Evolutionary conservation across 1,140 invertebrate species (phyloP).

Genomic region (Leucophenga varia): DNA sequence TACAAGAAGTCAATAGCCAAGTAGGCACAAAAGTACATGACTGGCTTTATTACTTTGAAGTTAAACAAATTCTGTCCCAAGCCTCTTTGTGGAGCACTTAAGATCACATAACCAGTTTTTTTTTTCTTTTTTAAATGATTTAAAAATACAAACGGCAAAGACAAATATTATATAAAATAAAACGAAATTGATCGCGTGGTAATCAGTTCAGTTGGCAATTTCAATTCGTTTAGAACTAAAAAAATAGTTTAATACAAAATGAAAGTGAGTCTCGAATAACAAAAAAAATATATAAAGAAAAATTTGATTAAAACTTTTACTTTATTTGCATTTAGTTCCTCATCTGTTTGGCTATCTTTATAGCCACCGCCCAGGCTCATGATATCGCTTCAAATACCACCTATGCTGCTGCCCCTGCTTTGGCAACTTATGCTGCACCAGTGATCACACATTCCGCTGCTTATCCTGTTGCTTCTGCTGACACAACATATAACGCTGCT

Average conservation of each 20-base stretch:
- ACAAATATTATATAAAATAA: too few relatives aligned
- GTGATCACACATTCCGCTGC: background rate
- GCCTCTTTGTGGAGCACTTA: too few relatives aligned
- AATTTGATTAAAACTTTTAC: too few relatives aligned
- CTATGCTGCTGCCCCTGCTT: conserved; percentile 19
- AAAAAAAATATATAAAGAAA: background rate
- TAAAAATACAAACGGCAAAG: too few relatives aligned
- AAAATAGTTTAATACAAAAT: conserved; percentile 27
- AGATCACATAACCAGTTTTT: too few relatives aligned
- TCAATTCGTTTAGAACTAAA: conserved; percentile 25
- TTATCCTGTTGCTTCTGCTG: too few relatives aligned
- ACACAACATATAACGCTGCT: conserved; percentile 4
- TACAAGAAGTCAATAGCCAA: too few relatives aligned
- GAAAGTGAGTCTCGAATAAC: conserved; percentile 27
- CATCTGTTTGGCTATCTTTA: conserved; percentile 39
- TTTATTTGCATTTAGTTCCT: conserved; percentile 32
- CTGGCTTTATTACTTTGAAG: too few relatives aligned
- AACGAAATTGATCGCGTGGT: too few relatives aligned
- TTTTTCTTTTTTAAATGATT: too few relatives aligned
- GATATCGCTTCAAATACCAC: conserved; percentile 31
- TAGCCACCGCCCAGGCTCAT: conserved; percentile 42
- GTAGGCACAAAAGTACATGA: too few relatives aligned
- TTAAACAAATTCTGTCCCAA: too few relatives aligned
- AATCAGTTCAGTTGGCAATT: conserved; percentile 40
- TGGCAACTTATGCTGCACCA: conserved; percentile 24